These are phyloP conservation scores for Eupithecia vulgata DNA, from an alignment of 2,888 invertebrate genomes.

Conservation along the genomic window DNA sequence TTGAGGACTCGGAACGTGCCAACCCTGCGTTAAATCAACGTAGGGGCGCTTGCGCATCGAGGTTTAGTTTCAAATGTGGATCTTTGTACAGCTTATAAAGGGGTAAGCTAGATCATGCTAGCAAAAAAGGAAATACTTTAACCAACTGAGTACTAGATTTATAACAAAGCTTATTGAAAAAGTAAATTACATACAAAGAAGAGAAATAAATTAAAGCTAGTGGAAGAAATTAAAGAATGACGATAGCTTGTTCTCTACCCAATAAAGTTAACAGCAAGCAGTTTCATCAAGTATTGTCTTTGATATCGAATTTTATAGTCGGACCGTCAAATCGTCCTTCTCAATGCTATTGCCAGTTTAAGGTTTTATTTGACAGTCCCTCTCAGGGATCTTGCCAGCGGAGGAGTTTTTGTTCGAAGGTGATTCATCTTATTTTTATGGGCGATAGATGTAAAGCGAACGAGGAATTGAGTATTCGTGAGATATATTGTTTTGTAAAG, in stretches of 20 bases:
- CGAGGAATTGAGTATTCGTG: neutral
- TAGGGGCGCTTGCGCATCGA: slow-evolving; percentile 56
- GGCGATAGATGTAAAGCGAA: neutral
- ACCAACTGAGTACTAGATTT: neutral
- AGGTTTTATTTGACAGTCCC: no score
- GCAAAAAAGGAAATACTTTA: neutral
- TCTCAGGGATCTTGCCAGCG: no score
- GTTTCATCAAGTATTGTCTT: no score
- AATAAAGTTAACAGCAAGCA: no score
- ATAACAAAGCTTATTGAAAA: no score
- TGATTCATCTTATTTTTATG: neutral
- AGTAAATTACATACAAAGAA: no score
- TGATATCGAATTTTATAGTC: no score
- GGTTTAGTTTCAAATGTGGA: slow-evolving; percentile 32
- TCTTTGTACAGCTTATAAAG: neutral
- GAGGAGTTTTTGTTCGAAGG: neutral
- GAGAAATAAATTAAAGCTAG: no score
- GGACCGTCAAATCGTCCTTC: no score
- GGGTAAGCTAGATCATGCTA: neutral
- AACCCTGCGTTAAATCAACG: slow-evolving; percentile 63
- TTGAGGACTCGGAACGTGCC: slow-evolving; percentile 63
- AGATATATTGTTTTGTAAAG: neutral
- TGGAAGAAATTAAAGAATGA: no score
- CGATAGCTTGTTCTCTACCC: no score
- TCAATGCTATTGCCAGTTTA: no score